Evolutionary conservation across 1,140 invertebrate genomes (phyloP), one percentile per base, ranked within the genome.

Genomic region (Panagrolaimus sp.): DNA sequence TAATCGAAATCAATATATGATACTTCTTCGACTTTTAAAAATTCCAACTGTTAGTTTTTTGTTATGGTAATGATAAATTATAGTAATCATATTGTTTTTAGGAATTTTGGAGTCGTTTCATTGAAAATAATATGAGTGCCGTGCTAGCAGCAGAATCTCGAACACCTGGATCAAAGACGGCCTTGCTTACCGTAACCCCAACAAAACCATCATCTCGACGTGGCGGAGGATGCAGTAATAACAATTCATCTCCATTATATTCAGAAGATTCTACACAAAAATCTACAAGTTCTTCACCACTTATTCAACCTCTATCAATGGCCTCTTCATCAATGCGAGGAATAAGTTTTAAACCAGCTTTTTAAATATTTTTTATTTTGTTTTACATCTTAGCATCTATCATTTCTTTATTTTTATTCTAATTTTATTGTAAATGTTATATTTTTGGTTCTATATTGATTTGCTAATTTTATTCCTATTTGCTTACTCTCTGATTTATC

Each of bases 41-140:
- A 21, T 58, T 12, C 52, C 52, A 28, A 12, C 52, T 28, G 32
- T 38, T 4, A 38, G 32, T 38, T 38, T 38, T 38, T 38, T 38
- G n/a, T n/a, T n/a, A n/a, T 38, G 7, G 2, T 38, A 38, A 7
- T 38, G 32, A 7, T 2, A 38, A 38, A 38, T 38, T 38, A 38
- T 7, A 38, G 32, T 38, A 38, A 2, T 4, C 32, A n/a, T 7
- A 38, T 38, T 38, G 32, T 38, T 38, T 38, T 38, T 38, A 38
- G 32, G 52, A 58, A 58, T 58, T 58, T 28, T 58, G 52, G 52
- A 12, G 14, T 1, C 52, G 52, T 28, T 26, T 58, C 17, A 58
- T 58, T 28, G 28, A 26, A 28, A 26, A 28, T 28, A 58, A 58
- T 28, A 58, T 58, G 52, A 12, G 21, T 28, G 52, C 52, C 17